Evolutionary conservation across 2,888 invertebrate genomes (phyloP), one percentile per base, ranked within the genome.

Genomic region (Helobdella robusta): DNA sequence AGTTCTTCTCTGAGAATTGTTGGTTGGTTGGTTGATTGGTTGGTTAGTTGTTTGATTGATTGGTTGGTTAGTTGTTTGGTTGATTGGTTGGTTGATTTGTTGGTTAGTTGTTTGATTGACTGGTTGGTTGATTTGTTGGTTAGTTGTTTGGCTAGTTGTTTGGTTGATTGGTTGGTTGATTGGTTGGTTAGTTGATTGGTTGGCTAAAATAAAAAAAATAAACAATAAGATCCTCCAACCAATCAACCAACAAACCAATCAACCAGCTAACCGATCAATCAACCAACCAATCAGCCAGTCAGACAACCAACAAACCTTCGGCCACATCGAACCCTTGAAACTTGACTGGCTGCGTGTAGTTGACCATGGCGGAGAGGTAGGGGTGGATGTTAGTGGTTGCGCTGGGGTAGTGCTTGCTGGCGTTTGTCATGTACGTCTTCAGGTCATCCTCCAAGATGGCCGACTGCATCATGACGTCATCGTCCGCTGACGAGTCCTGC

Each of bases 361-460:
- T 99, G 78, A 99, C 90, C 89, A 98, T 89, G 67, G 93, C 91
- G 64, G 95, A 97, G 34, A 99, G 85, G 87, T 91, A 92, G 8
- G 98, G 98, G 82, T 98, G 98, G 68, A 99, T 97, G 81, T 94
- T 95, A 69, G 94, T 94, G 64, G 97, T 97, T 73, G 97, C 97
- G 62, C 94, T 92, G 0, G 91, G 93, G 82, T 98, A 95, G 68
- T 89, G 87, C 71, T 84, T 84, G 67, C 79, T 79, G n/a, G 81
- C 68, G n/a, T n/a, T n/a, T n/a, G n/a, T n/a, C 58, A 69, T 48
- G 35, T 67, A 63, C 15, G 46, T n/a, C 34, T 62, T 28, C 30
- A 46, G 30, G 30, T 23, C 48, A 28, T 44, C 61, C 18, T 40
- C 60, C 48, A 62, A 25, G 32, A 56, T 56, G 56, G 28, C 56